phyloP scores from a whole-genome alignment of 2,113 vertebrate genomes.

The Brachyhypopomus gauderio region DNA sequence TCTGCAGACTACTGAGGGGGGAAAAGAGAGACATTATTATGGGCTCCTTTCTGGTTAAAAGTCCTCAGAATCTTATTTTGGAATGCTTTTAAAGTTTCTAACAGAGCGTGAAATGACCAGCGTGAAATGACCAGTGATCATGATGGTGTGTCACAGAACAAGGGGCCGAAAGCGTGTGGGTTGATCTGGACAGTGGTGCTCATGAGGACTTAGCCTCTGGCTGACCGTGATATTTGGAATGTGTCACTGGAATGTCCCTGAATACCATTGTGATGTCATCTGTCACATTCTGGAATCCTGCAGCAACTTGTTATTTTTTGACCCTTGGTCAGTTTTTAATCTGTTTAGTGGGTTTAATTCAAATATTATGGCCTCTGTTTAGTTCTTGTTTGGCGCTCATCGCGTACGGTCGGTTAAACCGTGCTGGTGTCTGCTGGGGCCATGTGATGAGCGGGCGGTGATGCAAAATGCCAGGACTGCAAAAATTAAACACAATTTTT shows the following conservation, averaged over 20 bases:
- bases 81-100: not conserved
- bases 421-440: not conserved
- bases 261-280: not conserved
- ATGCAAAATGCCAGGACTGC: too few relatives aligned
- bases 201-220: not conserved
- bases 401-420: not conserved
- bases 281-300: not conserved
- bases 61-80: not conserved
- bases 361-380: not conserved
- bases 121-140: not conserved
- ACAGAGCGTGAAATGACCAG: not conserved
- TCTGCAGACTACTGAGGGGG: too few relatives aligned
- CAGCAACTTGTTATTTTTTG: not conserved
- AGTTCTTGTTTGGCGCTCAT: not conserved
- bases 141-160: not conserved
- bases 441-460: not conserved
- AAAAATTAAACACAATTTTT: too few relatives aligned
- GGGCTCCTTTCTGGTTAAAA: too few relatives aligned
- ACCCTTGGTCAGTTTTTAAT: not conserved
- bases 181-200: not conserved
- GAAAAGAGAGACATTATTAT: too few relatives aligned
- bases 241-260: not conserved
- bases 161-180: not conserved
- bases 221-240: not conserved
- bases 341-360: not conserved